A percentile compares a stretch with the other conserved stretches of the same genome.
These are phyloP conservation scores for Physeter macrocephalus DNA, from an alignment of 2,113 vertebrate species.

Conservation along the genomic window DNA sequence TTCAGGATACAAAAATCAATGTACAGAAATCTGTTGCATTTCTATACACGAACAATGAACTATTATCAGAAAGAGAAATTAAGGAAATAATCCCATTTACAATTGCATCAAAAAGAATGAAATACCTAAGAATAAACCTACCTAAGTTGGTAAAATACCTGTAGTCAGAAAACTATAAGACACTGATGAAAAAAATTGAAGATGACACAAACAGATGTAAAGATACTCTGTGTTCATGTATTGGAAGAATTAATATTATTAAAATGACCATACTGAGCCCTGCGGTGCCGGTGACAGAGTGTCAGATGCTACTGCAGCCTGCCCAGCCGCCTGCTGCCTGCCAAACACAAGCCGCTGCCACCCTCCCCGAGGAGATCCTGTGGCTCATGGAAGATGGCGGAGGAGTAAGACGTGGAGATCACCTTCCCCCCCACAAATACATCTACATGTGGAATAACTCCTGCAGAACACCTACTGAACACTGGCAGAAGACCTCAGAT, in stretches of 20 bases:
- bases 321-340: fast-evolving
- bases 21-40: not conserved
- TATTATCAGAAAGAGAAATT: not conserved
- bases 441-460: too few species aligned
- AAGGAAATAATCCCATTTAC: not conserved
- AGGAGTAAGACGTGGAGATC: too few species aligned
- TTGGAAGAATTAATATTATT: not conserved
- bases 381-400: too few species aligned
- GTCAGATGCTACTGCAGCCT: too few species aligned
- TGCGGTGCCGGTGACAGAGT: too few species aligned
- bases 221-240: not conserved
- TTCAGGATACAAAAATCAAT: not conserved
- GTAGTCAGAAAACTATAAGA: not conserved
- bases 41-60: not conserved
- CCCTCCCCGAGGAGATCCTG: too few species aligned
- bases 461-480: too few species aligned
- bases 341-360: too few species aligned
- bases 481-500: too few species aligned
- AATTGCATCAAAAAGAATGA: not conserved
- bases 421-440: too few species aligned
- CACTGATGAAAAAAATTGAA: not conserved
- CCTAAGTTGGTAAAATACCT: not conserved
- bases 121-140: not conserved
- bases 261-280: not conserved
- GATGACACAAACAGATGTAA: not conserved